phyloP scores from a whole-genome alignment of 2,888 invertebrate species.

The Lissonota sp. region DNA sequence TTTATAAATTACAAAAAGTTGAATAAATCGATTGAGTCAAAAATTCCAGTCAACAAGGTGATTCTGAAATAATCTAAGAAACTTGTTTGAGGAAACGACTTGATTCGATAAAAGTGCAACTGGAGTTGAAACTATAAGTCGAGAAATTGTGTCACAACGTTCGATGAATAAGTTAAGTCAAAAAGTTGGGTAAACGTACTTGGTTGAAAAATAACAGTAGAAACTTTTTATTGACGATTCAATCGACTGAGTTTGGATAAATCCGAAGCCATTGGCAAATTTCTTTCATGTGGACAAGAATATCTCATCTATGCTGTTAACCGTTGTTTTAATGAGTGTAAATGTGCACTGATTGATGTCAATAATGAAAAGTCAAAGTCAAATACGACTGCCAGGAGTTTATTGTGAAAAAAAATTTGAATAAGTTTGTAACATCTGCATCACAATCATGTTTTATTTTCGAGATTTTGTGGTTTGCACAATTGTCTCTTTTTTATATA shows the following conservation, averaged over 20 bases:
- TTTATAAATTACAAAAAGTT: too few relatives aligned
- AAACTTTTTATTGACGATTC: too few relatives aligned
- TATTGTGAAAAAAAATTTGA: not conserved
- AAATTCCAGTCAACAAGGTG: not conserved
- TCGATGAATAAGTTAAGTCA: not conserved
- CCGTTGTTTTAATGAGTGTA: not conserved
- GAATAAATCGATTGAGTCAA: not conserved
- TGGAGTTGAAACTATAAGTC: not conserved
- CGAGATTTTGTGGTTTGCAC: not conserved
- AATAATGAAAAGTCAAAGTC: slow-evolving; percentile 2
- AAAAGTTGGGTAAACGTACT: not conserved
- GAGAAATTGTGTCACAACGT: not conserved
- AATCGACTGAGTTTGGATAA: too few relatives aligned
- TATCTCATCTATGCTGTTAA: too few relatives aligned
- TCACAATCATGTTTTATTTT: not conserved
- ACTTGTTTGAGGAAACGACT: not conserved
- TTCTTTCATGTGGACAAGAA: too few relatives aligned
- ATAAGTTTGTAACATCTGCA: not conserved
- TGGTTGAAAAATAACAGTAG: too few relatives aligned
- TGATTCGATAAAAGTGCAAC: not conserved
- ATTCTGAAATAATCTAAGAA: not conserved
- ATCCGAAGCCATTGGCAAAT: too few relatives aligned
- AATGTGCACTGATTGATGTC: not conserved
- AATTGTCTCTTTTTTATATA: not conserved
- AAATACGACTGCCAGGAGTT: slow-evolving; percentile 3